Evolutionary conservation across 2,113 vertebrate species (phyloP).

Genomic region (Istiophorus platypterus): DNA sequence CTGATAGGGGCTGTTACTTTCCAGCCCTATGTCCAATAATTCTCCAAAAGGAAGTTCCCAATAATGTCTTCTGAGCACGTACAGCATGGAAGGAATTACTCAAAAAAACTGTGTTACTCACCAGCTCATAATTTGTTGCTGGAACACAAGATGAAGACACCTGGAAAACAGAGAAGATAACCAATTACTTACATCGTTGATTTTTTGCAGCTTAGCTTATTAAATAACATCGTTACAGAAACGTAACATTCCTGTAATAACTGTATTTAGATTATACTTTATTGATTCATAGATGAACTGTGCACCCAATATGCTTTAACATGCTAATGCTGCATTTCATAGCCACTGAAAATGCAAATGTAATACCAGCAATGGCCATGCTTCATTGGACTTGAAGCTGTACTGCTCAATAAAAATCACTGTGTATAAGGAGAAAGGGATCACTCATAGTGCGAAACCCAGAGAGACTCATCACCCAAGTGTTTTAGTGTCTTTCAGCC

Average conservation of each 20-base stretch:
- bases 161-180: conserved; percentile 75
- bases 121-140: conserved; percentile 90
- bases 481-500: neutral
- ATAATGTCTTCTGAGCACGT: conserved; percentile 40
- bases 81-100: conserved; percentile 58
- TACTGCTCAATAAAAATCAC: too few species aligned
- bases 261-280: neutral
- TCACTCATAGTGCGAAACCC: neutral
- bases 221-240: neutral
- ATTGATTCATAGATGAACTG: neutral
- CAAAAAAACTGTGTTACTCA: conserved; percentile 77
- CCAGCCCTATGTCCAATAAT: conserved; percentile 31
- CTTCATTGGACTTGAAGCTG: neutral
- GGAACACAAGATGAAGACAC: conserved; percentile 90
- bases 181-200: conserved; percentile 3
- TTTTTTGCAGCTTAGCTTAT: neutral
- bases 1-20: conserved; percentile 47
- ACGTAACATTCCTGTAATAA: neutral
- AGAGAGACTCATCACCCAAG: neutral
- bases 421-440: neutral
- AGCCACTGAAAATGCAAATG: neutral
- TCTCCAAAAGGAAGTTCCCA: conserved; percentile 31
- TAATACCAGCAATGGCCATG: neutral
- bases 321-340: neutral
- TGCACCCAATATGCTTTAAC: neutral